Conservation (phyloP, 2,888 invertebrate genomes). For the Allolobophora icterica region DNA sequence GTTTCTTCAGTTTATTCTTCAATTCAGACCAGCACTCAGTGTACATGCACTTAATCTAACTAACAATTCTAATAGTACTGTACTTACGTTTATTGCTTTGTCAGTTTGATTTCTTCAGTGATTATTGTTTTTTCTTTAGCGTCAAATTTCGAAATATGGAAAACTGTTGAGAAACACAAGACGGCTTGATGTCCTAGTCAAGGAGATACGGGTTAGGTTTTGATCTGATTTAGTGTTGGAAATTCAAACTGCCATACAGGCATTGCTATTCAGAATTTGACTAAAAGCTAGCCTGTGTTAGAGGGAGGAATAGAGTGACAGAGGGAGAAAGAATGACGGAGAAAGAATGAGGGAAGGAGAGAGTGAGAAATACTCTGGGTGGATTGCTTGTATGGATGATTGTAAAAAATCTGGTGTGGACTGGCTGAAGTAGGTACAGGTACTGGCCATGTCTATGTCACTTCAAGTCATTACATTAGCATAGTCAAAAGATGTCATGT, state of each 20-base stretch:
- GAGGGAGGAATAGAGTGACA: background rate
- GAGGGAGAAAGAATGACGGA: background rate
- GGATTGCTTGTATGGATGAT: background rate
- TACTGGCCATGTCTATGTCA: background rate
- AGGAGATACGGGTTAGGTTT: conserved; percentile 70
- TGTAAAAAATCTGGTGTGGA: background rate
- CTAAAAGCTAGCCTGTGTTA: background rate
- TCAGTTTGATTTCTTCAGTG: background rate
- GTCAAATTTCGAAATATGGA: conserved; percentile 78
- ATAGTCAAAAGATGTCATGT: background rate
- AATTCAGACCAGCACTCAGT: background rate
- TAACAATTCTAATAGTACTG: background rate
- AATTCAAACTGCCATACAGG: background rate
- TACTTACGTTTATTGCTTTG: background rate
- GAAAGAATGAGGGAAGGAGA: background rate
- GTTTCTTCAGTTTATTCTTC: background rate
- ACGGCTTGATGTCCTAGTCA: conserved; percentile 76
- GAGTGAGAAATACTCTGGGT: background rate
- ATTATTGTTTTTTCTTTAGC: conserved; percentile 69
- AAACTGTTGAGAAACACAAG: conserved; percentile 74
- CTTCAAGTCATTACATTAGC: background rate
- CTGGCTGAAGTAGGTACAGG: background rate
- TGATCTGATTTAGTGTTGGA: background rate
- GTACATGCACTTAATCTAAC: background rate
- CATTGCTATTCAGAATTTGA: background rate